These are phyloP conservation scores for Petrocephalus sullivani DNA, from an alignment of 2,797 vertebrate species.

Conservation along the genomic window DNA sequence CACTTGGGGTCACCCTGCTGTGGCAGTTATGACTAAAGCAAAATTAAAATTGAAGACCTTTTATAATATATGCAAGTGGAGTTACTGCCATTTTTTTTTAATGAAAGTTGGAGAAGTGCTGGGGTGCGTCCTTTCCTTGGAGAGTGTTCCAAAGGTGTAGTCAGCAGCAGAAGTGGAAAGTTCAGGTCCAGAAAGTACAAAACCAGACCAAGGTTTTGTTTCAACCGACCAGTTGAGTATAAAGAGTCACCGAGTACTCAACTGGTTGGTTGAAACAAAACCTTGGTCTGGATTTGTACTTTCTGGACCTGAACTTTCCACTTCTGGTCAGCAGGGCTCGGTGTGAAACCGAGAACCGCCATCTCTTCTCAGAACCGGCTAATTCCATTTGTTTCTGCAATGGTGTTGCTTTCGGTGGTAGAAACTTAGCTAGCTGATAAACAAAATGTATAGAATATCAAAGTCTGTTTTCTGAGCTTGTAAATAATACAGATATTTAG, in stretches of 20 bases:
- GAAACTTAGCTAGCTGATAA: not conserved
- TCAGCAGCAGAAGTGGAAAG: too few relatives aligned
- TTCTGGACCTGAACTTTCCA: too few relatives aligned
- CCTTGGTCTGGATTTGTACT: too few relatives aligned
- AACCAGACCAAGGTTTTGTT: too few relatives aligned
- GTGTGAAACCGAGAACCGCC: not conserved
- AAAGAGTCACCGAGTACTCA: too few relatives aligned
- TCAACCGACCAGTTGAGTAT: too few relatives aligned
- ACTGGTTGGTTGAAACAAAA: too few relatives aligned
- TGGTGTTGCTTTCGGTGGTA: not conserved
- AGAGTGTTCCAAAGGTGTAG: not conserved
- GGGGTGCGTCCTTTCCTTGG: not conserved
- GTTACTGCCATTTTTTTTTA: slow-evolving; percentile 60
- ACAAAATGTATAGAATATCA: not conserved
- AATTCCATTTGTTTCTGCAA: not conserved
- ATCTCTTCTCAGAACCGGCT: not conserved
- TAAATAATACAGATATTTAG: not conserved
- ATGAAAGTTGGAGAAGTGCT: slow-evolving; percentile 43
- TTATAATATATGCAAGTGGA: slow-evolving; percentile 53
- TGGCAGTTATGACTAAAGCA: slow-evolving; percentile 54
- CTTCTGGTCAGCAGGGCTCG: not conserved
- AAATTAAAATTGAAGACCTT: slow-evolving; percentile 55
- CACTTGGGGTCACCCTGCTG: slow-evolving; percentile 53
- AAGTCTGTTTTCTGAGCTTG: not conserved
- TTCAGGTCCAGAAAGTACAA: too few relatives aligned